Evolutionary conservation across 2,113 vertebrate genomes (phyloP).

Genomic region (Burhinus oedicnemus): DNA sequence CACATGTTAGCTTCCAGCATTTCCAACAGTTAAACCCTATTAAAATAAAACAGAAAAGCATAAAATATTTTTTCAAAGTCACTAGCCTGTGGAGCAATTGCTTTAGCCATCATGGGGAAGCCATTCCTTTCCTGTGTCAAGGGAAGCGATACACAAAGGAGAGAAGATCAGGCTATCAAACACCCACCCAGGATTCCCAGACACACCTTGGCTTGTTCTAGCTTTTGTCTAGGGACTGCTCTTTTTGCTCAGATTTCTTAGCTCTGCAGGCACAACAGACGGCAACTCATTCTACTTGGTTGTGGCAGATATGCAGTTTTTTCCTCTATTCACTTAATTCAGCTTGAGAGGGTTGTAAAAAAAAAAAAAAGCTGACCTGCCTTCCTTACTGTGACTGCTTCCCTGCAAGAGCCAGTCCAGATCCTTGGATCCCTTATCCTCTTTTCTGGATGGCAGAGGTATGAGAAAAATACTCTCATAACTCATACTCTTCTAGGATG

Average conservation of each 20-base stretch:
- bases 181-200: background rate
- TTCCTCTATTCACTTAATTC: background rate
- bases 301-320: conserved; percentile 9
- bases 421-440: background rate
- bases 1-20: background rate
- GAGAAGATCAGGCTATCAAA: background rate
- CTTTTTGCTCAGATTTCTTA: background rate
- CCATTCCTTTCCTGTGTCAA: background rate
- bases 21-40: background rate
- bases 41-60: background rate
- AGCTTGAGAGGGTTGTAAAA: background rate
- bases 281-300: background rate
- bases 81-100: background rate
- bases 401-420: background rate
- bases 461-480: background rate
- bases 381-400: background rate
- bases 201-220: background rate
- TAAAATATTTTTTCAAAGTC: background rate
- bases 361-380: background rate
- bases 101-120: background rate
- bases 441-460: background rate
- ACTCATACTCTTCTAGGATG: background rate
- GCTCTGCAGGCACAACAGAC: background rate
- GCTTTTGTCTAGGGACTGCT: background rate
- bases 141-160: background rate